Evolutionary conservation across 2,113 vertebrate genomes (phyloP), one percentile per base, ranked within the genome.

Genomic region (Platycercus adscitus): DNA sequence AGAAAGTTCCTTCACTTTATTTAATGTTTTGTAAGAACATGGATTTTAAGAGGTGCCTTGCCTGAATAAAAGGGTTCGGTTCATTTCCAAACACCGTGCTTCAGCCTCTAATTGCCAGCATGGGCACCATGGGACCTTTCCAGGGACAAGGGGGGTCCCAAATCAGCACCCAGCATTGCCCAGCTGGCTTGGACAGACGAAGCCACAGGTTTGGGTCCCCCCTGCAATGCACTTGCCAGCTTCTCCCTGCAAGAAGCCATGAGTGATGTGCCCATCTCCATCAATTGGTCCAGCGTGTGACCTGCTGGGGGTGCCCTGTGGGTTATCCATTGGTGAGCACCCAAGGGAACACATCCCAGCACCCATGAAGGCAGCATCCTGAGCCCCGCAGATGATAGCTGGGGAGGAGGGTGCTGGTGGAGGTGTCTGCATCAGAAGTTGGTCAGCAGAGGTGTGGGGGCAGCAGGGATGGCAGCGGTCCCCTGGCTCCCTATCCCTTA

Each of bases 1-100:
- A 71, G 53, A 33, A 63, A 29, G 23, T 35, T 63, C 55, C 24
- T 81, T 88, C 25, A n/a, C 37, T 84, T 94, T 93, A 90, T 94
- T 97, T 95, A 90, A 94, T 33, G 15, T 91, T 96, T 96, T 49
- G 58, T 93, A 94, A 88, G 76, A 87, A 46, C 18, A 18, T 17
- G 73, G 16, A 29, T 76, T 86, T 37, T 65, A 43, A 79, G 86
- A 80, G 41, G 35, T 77, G 61, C 79, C 70, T 91, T 4, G 1
- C 60, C 31, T 39, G 31, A 88, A 94, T 97, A 92, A 97, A 88
- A 81, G 68, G 85, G 55, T 75, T 72, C 28, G 63, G 29, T 75
- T 91, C 7, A 0, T 92, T 97, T 92, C 64, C 77, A 49, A n/a
- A 80, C 20, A 3, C 39, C 0, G 4, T 29, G 53, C 20, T 72